Conservation (phyloP, 2,797 vertebrate species). For the Caiman crocodilus region DNA sequence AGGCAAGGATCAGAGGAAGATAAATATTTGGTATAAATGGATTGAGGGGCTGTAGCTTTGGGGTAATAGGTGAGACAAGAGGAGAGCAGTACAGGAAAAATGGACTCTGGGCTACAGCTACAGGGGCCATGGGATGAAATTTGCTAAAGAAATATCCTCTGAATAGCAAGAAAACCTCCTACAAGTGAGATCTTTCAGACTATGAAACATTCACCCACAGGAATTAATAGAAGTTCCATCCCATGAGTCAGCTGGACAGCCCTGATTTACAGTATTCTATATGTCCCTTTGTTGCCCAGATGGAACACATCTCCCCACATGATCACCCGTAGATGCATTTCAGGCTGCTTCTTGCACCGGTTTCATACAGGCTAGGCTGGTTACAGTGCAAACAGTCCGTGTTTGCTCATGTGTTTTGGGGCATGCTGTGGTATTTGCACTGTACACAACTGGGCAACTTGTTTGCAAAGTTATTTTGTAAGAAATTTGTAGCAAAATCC, state of each 20-base stretch:
- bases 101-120: not conserved
- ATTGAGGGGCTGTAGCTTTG: not conserved
- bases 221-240: not conserved
- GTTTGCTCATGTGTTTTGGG: constrained; percentile 2
- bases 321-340: not conserved
- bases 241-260: not conserved
- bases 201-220: not conserved
- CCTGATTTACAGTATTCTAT: accelerated
- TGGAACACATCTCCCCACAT: accelerated
- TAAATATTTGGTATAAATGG: not conserved
- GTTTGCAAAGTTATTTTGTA: not conserved
- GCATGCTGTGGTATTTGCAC: constrained; percentile 48
- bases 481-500: not conserved
- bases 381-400: not conserved
- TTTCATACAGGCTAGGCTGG: not conserved
- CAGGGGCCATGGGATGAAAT: not conserved
- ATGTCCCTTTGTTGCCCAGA: not conserved
- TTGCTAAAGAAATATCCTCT: no score
- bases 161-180: not conserved
- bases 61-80: not conserved
- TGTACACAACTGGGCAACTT: constrained; percentile 43
- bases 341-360: not conserved
- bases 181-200: not conserved
- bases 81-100: not conserved
- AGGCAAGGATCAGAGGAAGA: not conserved